Base-by-base conservation (phyloP, 2,113 vertebrate species). In the Gallinago jamesoni region DNA sequence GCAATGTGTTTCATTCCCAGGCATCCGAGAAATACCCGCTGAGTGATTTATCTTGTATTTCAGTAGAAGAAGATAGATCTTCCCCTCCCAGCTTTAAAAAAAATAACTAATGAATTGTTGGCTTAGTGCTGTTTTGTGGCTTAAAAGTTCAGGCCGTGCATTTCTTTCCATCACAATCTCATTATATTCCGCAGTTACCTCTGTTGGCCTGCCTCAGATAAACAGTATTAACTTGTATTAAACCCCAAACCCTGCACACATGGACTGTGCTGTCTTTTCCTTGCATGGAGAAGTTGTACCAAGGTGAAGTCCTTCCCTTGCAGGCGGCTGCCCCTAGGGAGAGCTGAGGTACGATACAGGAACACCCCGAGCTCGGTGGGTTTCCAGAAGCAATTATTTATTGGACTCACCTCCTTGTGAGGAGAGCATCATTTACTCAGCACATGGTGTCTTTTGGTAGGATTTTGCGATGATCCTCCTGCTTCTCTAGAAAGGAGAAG, bases 341-440 rank as follows among this genome's bases (percentile, higher is more conserved):
- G 76, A 68, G 90, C 89, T 52, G 89, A 30, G 12, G 80, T 35
- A 19, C 64, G 37, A 1, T 10, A 1, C 3, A 52, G 78, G 48
- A 78, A 45, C 64, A 9, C 16, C 37, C n/a, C 1, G 0, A 4
- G 37, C 63, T 67, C 1, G 0, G 1, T 25, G 48, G 52, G 35
- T 25, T 86, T 78, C 55, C 69, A 15, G 76, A 47, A 70, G 12
- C 53, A 6, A 1, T 60, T 60, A 11, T 37, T 72, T 59, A 12
- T 57, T 47, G 57, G 62, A 33, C 24, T 84, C 39, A 2, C 33
- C 52, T 27, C 56, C 60, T 50, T 13, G 8, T 50, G 63, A 74
- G 28, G 30, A 48, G 33, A 88, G 22, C 20, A 9, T n/a, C 0
- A 0, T 63, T 87, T 76, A 78, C 50, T 87, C 72, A 59, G 81